These are phyloP conservation scores for Podarcis muralis DNA, from an alignment of 2,113 vertebrate genomes.

Conservation along the genomic window DNA sequence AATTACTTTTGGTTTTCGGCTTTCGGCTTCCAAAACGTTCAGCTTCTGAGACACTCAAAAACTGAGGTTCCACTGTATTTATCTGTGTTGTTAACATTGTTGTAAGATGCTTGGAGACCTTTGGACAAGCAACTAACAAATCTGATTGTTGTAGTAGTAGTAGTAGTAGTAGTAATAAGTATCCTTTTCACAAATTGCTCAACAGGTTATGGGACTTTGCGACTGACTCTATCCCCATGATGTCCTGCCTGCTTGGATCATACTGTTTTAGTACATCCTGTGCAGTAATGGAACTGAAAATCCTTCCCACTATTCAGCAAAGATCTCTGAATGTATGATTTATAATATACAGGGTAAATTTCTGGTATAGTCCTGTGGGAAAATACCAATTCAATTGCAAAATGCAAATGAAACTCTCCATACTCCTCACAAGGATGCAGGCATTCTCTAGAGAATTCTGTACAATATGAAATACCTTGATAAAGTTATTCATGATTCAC, in stretches of 20 bases:
- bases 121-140: too few relatives aligned
- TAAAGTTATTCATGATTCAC: neutral
- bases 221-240: neutral
- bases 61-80: too few relatives aligned
- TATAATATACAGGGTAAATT: neutral
- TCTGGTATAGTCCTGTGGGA: slow-evolving; percentile 18
- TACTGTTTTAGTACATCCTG: neutral
- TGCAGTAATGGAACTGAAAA: neutral
- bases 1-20: too few relatives aligned
- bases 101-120: too few relatives aligned
- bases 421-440: slow-evolving; percentile 23
- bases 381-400: slow-evolving; percentile 39
- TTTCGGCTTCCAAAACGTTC: too few relatives aligned
- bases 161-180: too few relatives aligned
- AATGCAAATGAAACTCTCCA: slow-evolving; percentile 40
- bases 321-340: neutral
- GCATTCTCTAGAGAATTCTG: slow-evolving; percentile 13
- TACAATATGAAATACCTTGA: slow-evolving; percentile 11
- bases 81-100: too few relatives aligned
- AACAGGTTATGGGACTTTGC: neutral
- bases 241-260: neutral
- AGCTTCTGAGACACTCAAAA: too few relatives aligned
- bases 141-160: too few relatives aligned
- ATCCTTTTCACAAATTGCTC: neutral
- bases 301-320: neutral